A percentile compares a stretch with the other conserved stretches of the same genome.
Evolutionary conservation across 2,888 invertebrate species (phyloP).

Genomic region (Meiosimyza platycephala): DNA sequence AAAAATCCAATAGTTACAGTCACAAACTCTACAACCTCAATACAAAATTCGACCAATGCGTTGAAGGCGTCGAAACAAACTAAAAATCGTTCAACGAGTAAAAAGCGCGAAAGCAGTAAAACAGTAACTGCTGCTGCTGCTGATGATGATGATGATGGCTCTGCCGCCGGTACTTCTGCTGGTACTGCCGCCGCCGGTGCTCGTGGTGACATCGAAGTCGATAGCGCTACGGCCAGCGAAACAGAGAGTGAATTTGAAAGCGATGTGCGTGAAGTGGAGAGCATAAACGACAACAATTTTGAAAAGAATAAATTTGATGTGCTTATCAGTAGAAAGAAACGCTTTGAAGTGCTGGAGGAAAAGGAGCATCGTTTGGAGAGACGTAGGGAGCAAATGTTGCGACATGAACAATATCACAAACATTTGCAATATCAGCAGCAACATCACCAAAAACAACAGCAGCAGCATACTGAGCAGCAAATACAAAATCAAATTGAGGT

Average conservation of each 20-base stretch:
- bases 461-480: conserved; percentile 3
- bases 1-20: neutral
- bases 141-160: conserved; percentile 29
- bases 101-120: conserved; percentile 20
- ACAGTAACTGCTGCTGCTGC: conserved; percentile 33
- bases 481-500: neutral
- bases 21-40: conserved; percentile 21
- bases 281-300: conserved; percentile 4
- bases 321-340: conserved; percentile 12
- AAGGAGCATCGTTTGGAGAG: no score
- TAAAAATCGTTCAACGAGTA: conserved; percentile 43
- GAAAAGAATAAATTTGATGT: conserved; percentile 9
- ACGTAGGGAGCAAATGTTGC: neutral
- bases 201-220: conserved; percentile 9
- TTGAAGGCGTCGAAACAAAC: conserved; percentile 59
- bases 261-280: neutral
- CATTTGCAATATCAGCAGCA: conserved; percentile 2
- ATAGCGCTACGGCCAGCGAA: conserved; percentile 3
- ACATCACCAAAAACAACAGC: neutral
- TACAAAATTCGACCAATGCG: conserved; percentile 52
- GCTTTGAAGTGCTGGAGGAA: neutral
- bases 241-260: neutral
- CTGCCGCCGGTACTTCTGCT: neutral
- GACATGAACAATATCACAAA: neutral
- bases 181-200: conserved; percentile 25